Base-by-base conservation (phyloP, 2,113 vertebrate genomes). In the Saimiri boliviensis region DNA sequence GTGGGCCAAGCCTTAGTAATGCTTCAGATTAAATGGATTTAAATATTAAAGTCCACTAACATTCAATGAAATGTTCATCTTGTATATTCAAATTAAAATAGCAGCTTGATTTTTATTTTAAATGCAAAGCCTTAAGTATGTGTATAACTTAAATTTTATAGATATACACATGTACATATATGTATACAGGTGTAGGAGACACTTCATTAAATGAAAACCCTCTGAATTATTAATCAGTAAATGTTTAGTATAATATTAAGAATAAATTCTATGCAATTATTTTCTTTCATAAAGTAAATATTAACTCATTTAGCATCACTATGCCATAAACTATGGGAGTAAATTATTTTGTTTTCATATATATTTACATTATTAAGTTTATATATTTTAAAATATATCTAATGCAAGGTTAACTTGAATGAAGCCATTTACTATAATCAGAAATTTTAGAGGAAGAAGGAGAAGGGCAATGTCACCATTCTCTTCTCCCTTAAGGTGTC, bases 201-300 rank as follows among this genome's bases (percentile, higher is more conserved):
- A 81, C 81, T 58, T 27, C 30, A 86, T 63, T 25, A 35, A 76
- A 77, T 35, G 3, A 88, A 58, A 74, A 8, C 32, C 5, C 19
- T 73, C n/a, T 8, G 40, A 56, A 77, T 89, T 56, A 23, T n/a
- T 89, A 42, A 40, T 77, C 54, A 63, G 37, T 20, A 94, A 82
- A 40, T 4, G 45, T 56, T 60, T 27, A 27, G 58, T 60, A 92
- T 74, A 12, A 58, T 7, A 66, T 73, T 84, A 30, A 23, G 84
- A 77, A 76, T 17, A 80, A 45, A 79, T 91, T 60, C 52, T 49
- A 1, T n/a, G 8, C 74, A 91, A 40, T 56, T 58, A 35, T 32
- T 81, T 32, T 81, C 23, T 37, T 35, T 96, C 71, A 63, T 66
- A 73, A 60, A 93, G 86, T 54, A 85, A 37, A 79, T 52, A 45